Conservation (phyloP, 1,140 invertebrate species). For the Bradynema listronoti region DNA sequence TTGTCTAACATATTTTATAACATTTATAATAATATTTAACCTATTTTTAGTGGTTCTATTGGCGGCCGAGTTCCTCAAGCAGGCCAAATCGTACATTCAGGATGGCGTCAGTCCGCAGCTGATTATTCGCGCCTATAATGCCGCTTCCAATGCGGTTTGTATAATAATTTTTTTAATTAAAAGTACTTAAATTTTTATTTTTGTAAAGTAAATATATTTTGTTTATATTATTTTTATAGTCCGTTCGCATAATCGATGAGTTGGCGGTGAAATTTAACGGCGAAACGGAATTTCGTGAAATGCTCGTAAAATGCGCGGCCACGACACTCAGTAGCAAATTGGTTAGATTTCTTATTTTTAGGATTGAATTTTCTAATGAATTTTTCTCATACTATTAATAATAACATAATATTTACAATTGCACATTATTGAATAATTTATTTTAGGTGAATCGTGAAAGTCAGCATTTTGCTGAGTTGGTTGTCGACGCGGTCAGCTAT, state of each 20-base stretch:
- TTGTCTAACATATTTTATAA: too few relatives aligned
- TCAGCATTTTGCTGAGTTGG: conserved; percentile 85
- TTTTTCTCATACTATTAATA: neutral
- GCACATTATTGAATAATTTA: neutral
- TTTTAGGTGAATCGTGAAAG: conserved; percentile 46
- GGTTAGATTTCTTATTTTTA: conserved; percentile 23
- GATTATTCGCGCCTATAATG: conserved; percentile 78
- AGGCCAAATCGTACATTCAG: conserved; percentile 88
- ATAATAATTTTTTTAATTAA: conserved; percentile 10
- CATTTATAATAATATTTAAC: conserved; percentile 11
- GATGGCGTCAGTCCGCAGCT: conserved; percentile 91
- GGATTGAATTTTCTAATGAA: neutral
- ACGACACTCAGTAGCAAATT: conserved; percentile 70
- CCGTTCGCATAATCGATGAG: conserved; percentile 76
- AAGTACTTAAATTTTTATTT: conserved; percentile 17
- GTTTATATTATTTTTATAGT: conserved; percentile 58
- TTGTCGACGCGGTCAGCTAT: conserved; percentile 88
- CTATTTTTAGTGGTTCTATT: conserved; percentile 76
- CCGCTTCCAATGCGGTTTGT: conserved; percentile 62
- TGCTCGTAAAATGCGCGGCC: conserved; percentile 86
- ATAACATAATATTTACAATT: neutral
- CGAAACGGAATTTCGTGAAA: conserved; percentile 65
- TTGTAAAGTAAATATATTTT: neutral
- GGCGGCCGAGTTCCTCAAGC: conserved; percentile 88
- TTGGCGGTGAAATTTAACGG: conserved; percentile 71